Evolutionary conservation across 2,797 vertebrate species (phyloP).

Genomic region (Arctocebus calabarensis): DNA sequence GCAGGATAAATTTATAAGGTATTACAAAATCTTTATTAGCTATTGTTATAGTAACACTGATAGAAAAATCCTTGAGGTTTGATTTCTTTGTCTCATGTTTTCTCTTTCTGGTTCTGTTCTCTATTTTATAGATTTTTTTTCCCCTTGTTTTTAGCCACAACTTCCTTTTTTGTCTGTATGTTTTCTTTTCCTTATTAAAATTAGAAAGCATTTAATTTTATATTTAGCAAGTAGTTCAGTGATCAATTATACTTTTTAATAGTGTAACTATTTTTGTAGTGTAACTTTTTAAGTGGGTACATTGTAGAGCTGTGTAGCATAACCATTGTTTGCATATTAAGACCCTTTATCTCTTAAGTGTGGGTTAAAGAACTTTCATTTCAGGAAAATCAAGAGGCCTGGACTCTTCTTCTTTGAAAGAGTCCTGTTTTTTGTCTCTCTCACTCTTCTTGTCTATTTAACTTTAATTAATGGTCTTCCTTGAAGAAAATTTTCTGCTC

Average conservation of each 20-base stretch:
- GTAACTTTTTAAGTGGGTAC: not conserved
- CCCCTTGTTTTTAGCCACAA: not conserved
- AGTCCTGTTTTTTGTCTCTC: not conserved
- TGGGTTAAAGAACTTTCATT: not conserved
- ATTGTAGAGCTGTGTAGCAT: constrained; percentile 42
- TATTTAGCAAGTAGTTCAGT: constrained; percentile 39
- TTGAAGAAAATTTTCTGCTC: not conserved
- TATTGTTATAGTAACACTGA: constrained; percentile 31
- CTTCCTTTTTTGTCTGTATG: not conserved
- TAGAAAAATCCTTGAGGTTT: constrained; percentile 25
- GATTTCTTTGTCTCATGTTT: constrained; percentile 16
- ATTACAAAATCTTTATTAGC: constrained; percentile 17
- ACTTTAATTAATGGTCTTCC: constrained; percentile 61
- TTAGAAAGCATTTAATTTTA: constrained; percentile 4
- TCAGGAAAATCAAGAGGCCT: not conserved
- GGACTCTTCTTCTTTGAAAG: not conserved
- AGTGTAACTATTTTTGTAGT: no score
- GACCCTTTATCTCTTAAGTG: not conserved
- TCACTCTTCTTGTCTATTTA: not conserved
- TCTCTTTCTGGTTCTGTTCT: constrained; percentile 44
- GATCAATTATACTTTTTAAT: not conserved
- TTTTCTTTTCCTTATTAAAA: constrained; percentile 29
- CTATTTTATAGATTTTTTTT: not conserved
- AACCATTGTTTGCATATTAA: not conserved
- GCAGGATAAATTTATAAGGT: constrained; percentile 22